These are phyloP conservation scores for Sceliomorpha sp. DNA, from an alignment of 2,888 invertebrate species.

Conservation along the genomic window DNA sequence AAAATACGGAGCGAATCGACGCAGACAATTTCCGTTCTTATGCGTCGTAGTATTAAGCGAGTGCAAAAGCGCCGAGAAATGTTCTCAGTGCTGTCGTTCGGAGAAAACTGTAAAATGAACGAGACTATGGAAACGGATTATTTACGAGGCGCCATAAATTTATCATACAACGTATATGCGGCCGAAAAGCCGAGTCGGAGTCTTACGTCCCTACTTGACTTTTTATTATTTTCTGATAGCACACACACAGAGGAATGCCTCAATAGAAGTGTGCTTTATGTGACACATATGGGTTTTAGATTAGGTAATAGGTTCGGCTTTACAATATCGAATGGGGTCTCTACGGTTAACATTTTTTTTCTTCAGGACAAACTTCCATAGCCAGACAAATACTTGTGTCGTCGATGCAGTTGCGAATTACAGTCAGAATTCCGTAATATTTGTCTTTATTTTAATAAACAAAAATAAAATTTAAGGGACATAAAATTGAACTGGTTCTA, in stretches of 20 bases:
- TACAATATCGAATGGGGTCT: slow-evolving; percentile 37
- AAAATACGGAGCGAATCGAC: too few species aligned
- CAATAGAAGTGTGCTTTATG: slow-evolving; percentile 74
- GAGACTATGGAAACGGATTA: slow-evolving; percentile 40
- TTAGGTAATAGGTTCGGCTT: slow-evolving; percentile 62
- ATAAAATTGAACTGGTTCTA: too few species aligned
- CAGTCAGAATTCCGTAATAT: too few species aligned
- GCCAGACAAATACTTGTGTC: slow-evolving; percentile 40
- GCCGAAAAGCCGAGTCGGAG: slow-evolving; percentile 12
- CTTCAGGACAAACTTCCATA: slow-evolving; percentile 26
- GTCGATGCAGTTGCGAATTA: too few species aligned
- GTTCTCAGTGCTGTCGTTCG: slow-evolving; percentile 13
- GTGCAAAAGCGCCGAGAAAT: background rate
- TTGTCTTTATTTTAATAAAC: too few species aligned
- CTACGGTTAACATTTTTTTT: slow-evolving; percentile 9
- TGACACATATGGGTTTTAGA: slow-evolving; percentile 74
- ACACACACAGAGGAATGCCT: slow-evolving; percentile 64
- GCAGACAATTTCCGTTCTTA: background rate
- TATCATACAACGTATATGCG: slow-evolving; percentile 36
- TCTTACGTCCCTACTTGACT: slow-evolving; percentile 55
- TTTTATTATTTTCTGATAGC: slow-evolving; percentile 75
- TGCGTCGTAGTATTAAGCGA: too few species aligned
- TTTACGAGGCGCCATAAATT: slow-evolving; percentile 51
- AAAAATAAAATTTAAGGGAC: too few species aligned
- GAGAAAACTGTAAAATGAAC: slow-evolving; percentile 48